Base-by-base conservation (phyloP, 92 coral and sea anemone genomes). In the Porites divaricata region DNA sequence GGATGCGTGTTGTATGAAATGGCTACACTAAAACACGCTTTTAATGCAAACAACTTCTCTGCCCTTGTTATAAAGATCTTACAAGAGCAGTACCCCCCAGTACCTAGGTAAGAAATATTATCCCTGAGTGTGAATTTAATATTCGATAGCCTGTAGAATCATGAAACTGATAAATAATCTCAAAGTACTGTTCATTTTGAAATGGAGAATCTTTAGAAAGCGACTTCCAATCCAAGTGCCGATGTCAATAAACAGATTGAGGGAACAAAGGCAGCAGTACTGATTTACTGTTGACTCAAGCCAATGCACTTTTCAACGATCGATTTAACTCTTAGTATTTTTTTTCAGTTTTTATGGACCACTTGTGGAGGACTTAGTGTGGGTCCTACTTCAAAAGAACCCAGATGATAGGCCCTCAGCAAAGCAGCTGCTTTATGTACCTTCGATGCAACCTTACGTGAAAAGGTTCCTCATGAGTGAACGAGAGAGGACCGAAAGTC, bases 331-430 rank as follows among this genome's bases (percentile, higher is more conserved):
- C 17, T 15, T 11, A 2, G 12, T 12, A 13, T 77, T 62, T 66
- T 41, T 48, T 80, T 84, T 3, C 62, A 96, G 99, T 68, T 86
- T 67, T 58, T 93, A 90, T 72, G 99, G 99, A 1, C 91, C 96
- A 20, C 89, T 96, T 7, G 72, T 96, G 45, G 93, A 94, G 73
- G 99, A 96, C 65, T 88, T 96, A 25, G 91, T 96, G 45, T 86
- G 90, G 9, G 95, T 96, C 20, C 92, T 96, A 11, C 88, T 96
- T 19, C 91, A 92, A 25, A 90, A 88, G 59, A 83, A 96, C 69
- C 99, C 99, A n/a, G 84, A 83, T 11, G 92, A 93, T 35, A 88
- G 99, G 81, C 99, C 99, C 11, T 92, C 99, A 1, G 99, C 99
- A 24, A 96, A 96, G 64, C 99, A 96, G 74, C 88, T 96, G 71